Evolutionary conservation across 2,113 vertebrate species (phyloP).

Genomic region (Peromyscus leucopus): DNA sequence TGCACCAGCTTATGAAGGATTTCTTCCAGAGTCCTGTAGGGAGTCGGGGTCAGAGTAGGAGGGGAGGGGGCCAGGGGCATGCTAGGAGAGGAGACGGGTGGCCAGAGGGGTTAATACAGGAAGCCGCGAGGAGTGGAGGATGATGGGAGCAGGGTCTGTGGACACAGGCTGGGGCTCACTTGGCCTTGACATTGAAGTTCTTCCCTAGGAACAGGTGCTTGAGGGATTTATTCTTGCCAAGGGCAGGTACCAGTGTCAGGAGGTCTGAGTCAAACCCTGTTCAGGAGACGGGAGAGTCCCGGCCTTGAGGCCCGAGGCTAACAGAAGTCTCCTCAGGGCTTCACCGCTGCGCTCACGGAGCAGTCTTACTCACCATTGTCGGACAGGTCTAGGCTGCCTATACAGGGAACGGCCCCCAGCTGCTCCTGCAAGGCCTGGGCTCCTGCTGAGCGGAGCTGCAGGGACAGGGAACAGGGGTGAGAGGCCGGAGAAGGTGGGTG

Average conservation of each 20-base stretch:
- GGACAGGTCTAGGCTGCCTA: constrained; percentile 93
- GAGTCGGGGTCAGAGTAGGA: constrained; percentile 14
- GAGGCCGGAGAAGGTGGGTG: background rate
- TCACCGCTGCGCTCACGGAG: background rate
- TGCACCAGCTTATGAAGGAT: constrained; percentile 94
- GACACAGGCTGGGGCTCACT: constrained; percentile 84
- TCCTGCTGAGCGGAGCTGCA: constrained; percentile 92
- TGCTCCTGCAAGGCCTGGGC: constrained; percentile 94
- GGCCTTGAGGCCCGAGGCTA: background rate
- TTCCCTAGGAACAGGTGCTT: constrained; percentile 94
- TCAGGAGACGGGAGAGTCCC: background rate
- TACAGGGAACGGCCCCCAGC: constrained; percentile 90
- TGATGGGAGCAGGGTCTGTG: background rate
- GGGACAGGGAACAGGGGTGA: constrained; percentile 45
- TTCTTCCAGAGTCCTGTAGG: constrained; percentile 92
- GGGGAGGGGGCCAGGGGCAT: background rate
- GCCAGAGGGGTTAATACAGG: background rate
- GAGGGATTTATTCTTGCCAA: constrained; percentile 93
- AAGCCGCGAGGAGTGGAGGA: background rate
- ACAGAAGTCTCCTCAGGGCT: background rate
- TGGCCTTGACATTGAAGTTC: constrained; percentile 96
- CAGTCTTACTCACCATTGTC: constrained; percentile 91
- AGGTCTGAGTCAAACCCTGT: constrained; percentile 93
- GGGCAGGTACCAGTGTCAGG: constrained; percentile 90
- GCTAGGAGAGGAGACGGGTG: background rate